Conservation (phyloP, 37 sponge, comb jelly and placozoan genomes). For the Crambe crambe region DNA sequence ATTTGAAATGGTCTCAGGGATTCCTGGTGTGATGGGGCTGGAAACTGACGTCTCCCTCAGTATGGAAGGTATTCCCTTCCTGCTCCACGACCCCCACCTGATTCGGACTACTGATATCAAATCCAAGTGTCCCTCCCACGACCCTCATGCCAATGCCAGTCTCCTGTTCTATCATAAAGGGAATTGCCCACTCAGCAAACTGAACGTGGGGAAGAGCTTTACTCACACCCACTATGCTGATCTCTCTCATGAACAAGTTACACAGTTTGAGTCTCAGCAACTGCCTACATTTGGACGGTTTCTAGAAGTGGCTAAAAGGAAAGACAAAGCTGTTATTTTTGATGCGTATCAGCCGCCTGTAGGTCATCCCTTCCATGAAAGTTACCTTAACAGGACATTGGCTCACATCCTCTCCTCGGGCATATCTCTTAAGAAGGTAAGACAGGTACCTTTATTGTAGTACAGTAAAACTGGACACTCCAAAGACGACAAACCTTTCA, state of each 20-base stretch:
- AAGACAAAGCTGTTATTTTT: conserved; percentile 39
- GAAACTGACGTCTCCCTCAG: conserved; percentile 65
- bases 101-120: conserved; percentile 38
- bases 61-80: conserved; percentile 50
- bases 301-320: conserved; percentile 20
- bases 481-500: no score
- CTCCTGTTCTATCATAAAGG: conserved; percentile 29
- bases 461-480: no score
- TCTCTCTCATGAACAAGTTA: background rate
- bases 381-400: conserved; percentile 35
- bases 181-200: conserved; percentile 28
- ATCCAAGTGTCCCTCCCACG: conserved; percentile 23
- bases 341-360: conserved; percentile 31
- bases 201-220: conserved; percentile 34
- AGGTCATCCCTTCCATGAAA: conserved; percentile 18
- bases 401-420: conserved; percentile 29
- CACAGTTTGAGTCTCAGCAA: background rate
- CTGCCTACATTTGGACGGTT: conserved; percentile 28
- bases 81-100: conserved; percentile 53
- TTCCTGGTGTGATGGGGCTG: conserved; percentile 18
- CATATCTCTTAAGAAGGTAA: conserved; percentile 27
- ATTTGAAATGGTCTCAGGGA: conserved; percentile 6
- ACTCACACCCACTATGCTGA: background rate
- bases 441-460: no score
- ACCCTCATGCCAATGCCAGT: conserved; percentile 33